Evolutionary conservation across 2,797 vertebrate species (phyloP), one percentile per base, ranked within the genome.

Genomic region (Lerista edwardsae): DNA sequence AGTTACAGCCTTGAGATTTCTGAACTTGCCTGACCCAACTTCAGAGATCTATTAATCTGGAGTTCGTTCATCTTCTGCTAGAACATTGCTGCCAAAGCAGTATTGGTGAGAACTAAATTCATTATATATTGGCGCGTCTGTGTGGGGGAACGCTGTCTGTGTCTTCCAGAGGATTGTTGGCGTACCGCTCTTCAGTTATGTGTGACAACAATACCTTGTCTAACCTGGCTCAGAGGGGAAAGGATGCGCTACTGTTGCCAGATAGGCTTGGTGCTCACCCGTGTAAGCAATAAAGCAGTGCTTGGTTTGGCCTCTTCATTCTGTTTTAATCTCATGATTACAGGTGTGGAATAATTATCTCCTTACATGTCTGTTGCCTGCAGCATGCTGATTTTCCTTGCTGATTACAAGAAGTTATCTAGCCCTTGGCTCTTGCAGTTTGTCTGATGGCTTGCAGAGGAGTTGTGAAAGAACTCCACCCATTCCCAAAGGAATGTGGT

Each of bases 141-240:
- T 25, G 27, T 15, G 59, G 36, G 29, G 25, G 41, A 27, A 7
- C 12, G 3, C 15, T 6, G 21, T 71, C n/a, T 47, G 3, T 34
- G 80, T 39, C 31, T 82, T 62, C 57, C 29, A 82, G 57, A 74
- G 36, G 12, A 74, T 31, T 64, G 80, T 47, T 79, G 14, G 65
- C 34, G 19, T 80, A 0, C 83, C 57, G 84, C 85, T 87, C 77
- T 65, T 21, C 15, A 11, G 3, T 64, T 87, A 55, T 78, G 61
- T 23, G 67, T 23, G 79, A n/a, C 39, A 31, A 1, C 7, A 9
- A 44, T 85, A 81, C 62, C 88, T 92, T 67, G 34, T 67, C 78
- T n/a, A 88, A 84, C 62, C 73, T 86, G 75, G 5, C 21, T 84
- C 87, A 87, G 41, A 89, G 71, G 80, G 81, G 90, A 75, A 51